These are phyloP conservation scores for Hyposmocoma kahamanoa DNA, from an alignment of 1,140 invertebrate species.

Conservation along the genomic window DNA sequence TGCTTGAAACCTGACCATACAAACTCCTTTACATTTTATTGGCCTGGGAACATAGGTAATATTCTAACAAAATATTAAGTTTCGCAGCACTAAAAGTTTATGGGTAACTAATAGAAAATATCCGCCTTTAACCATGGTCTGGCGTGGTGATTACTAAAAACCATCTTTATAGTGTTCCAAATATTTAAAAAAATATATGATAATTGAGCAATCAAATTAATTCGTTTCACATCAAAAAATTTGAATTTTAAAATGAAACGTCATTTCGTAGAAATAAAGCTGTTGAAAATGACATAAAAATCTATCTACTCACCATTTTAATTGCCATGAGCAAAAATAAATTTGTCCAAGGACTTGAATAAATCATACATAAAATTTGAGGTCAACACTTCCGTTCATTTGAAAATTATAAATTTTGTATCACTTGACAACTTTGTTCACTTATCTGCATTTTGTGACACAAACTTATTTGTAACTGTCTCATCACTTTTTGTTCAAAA, in stretches of 20 bases:
- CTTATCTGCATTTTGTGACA: slow-evolving; percentile 5
- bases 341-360: slow-evolving; percentile 64
- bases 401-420: slow-evolving; percentile 35
- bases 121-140: too few relatives aligned
- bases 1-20: too few relatives aligned
- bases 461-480: neutral
- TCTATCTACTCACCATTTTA: slow-evolving; percentile 58
- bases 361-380: slow-evolving; percentile 71
- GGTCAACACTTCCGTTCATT: slow-evolving; percentile 52
- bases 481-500: neutral
- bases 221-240: slow-evolving; percentile 6
- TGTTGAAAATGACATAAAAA: slow-evolving; percentile 7
- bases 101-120: too few relatives aligned
- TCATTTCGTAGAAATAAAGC: neutral
- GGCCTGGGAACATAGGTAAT: too few relatives aligned
- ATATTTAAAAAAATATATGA: neutral
- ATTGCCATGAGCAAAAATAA: slow-evolving; percentile 67
- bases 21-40: too few relatives aligned
- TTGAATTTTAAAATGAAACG: slow-evolving; percentile 29
- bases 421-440: slow-evolving; percentile 23
- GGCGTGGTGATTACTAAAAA: too few relatives aligned
- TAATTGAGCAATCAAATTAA: slow-evolving; percentile 8
- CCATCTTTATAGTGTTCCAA: neutral
- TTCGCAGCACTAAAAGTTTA: too few relatives aligned
- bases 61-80: too few relatives aligned